phyloP scores from a whole-genome alignment of 1,140 invertebrate genomes.

The Philaenus spumarius region DNA sequence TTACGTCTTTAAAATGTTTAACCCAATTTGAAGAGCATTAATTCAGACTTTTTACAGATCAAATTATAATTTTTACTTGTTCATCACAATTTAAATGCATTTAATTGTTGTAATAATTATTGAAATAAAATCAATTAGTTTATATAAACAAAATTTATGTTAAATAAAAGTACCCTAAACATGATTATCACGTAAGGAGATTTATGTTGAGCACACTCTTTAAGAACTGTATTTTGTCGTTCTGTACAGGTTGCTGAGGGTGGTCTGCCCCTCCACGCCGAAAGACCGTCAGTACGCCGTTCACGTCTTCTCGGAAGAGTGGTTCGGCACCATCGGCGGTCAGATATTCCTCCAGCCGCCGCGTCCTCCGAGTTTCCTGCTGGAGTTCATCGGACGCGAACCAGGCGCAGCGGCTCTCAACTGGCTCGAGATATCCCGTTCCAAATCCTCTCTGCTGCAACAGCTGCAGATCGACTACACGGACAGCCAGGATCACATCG shows the following conservation, averaged over 20 bases:
- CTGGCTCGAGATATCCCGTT: slow-evolving; percentile 72
- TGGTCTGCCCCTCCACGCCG: slow-evolving; percentile 63
- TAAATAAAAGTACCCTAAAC: no score
- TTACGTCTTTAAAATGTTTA: no score
- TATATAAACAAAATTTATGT: no score
- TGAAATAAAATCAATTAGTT: no score
- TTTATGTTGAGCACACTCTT: no score
- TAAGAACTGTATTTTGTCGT: no score
- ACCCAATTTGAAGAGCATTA: no score
- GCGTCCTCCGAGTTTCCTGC: slow-evolving; percentile 51
- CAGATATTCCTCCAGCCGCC: slow-evolving; percentile 15
- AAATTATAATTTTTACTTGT: no score
- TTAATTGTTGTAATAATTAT: no score
- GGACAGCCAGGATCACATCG: slow-evolving; percentile 47
- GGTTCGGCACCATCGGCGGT: slow-evolving; percentile 37
- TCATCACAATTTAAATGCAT: no score
- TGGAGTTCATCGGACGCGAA: slow-evolving; percentile 64
- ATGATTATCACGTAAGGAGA: no score
- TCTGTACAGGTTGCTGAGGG: slow-evolving; percentile 51
- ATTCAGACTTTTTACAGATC: no score
- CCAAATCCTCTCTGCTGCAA: slow-evolving; percentile 56
- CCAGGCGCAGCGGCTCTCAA: slow-evolving; percentile 62
- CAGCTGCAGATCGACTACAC: slow-evolving; percentile 42
- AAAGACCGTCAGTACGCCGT: slow-evolving; percentile 57
- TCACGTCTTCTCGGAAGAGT: slow-evolving; percentile 67